Conservation (phyloP, 1,140 invertebrate genomes). For the Coptotermes formosanus region DNA sequence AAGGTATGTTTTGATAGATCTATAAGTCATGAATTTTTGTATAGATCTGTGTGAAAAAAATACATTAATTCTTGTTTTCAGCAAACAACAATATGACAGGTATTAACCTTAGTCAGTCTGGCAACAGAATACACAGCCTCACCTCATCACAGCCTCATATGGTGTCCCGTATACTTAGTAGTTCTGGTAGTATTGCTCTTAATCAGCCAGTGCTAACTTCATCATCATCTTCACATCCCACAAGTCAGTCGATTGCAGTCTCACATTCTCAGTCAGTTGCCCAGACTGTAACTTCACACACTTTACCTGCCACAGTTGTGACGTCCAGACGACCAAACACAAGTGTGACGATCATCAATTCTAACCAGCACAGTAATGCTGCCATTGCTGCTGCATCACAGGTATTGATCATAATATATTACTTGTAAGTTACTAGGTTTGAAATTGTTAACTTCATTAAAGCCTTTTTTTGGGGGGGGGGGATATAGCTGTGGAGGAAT, state of each 20-base stretch:
- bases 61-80: not conserved
- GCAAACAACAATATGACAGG: not conserved
- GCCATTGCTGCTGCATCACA: conserved; percentile 47
- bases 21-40: too few species aligned
- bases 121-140: conserved; percentile 16
- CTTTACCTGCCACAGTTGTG: conserved; percentile 56
- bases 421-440: too few species aligned
- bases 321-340: conserved; percentile 64
- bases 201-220: not conserved
- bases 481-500: too few species aligned
- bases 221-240: not conserved
- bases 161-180: not conserved
- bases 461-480: too few species aligned
- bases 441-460: too few species aligned
- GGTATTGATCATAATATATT: conserved; percentile 28
- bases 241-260: not conserved
- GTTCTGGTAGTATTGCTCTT: conserved; percentile 5
- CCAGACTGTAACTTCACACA: conserved; percentile 33
- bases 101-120: conserved; percentile 19
- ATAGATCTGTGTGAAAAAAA: not conserved
- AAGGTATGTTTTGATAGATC: too few species aligned
- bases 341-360: conserved; percentile 62
- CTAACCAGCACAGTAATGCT: conserved; percentile 43
- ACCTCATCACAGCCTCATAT: conserved; percentile 23
- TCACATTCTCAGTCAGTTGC: not conserved